Conservation (phyloP, 2,797 vertebrate species). For the Peromyscus aztecus region DNA sequence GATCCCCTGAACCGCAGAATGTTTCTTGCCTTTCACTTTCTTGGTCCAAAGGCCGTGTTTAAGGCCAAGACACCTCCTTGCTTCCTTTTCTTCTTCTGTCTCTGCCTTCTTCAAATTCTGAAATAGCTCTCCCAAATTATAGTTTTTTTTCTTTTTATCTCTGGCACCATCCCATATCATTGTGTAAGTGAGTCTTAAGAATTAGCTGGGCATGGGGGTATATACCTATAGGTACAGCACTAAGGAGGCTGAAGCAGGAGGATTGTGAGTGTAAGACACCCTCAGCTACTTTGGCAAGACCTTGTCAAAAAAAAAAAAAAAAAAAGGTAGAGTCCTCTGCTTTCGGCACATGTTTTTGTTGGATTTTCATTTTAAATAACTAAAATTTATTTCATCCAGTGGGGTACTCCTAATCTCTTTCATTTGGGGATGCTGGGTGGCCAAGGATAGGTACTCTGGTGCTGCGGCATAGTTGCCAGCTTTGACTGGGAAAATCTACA, state of each 20-base stretch:
- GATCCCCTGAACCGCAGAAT: neutral
- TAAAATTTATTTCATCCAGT: slow-evolving; percentile 18
- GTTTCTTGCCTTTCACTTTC: slow-evolving; percentile 38
- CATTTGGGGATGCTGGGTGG: neutral
- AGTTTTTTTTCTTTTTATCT: slow-evolving; percentile 40
- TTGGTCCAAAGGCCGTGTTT: neutral
- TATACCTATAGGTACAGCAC: neutral
- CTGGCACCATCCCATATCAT: neutral
- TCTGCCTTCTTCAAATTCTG: slow-evolving; percentile 24
- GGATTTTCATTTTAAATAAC: slow-evolving; percentile 47
- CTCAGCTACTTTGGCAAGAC: neutral
- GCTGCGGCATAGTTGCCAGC: neutral
- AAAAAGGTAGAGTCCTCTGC: neutral
- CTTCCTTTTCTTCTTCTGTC: neutral
- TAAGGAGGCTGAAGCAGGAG: neutral
- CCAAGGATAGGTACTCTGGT: neutral
- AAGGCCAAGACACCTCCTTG: neutral
- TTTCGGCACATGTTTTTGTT: neutral
- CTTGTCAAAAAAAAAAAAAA: neutral
- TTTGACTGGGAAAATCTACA: neutral
- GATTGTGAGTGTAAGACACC: neutral
- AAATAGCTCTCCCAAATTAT: slow-evolving; percentile 43
- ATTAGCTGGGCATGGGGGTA: neutral
- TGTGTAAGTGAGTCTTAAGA: neutral
- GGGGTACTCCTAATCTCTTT: neutral